Evolutionary conservation across 1,140 invertebrate species (phyloP).

Genomic region (Bradynema listronoti): DNA sequence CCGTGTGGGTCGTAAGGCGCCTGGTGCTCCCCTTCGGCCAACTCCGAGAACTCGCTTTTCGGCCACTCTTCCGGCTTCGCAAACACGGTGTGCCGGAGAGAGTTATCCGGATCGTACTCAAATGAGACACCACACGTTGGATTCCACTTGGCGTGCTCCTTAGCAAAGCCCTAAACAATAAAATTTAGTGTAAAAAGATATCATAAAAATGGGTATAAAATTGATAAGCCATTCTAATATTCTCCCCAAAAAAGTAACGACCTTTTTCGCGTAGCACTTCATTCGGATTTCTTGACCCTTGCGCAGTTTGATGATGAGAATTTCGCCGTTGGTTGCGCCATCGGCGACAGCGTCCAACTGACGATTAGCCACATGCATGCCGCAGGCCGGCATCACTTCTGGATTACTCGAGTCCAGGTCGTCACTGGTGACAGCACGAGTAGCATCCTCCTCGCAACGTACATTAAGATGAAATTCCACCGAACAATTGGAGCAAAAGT

Average conservation of each 20-base stretch:
- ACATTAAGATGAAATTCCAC: slow-evolving; percentile 96
- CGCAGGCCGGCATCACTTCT: slow-evolving; percentile 40
- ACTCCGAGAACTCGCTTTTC: slow-evolving; percentile 88
- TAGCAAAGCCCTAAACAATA: slow-evolving; percentile 73
- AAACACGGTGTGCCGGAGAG: slow-evolving; percentile 86
- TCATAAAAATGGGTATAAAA: background rate
- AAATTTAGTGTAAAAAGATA: background rate
- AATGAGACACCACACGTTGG: slow-evolving; percentile 94
- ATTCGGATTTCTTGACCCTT: slow-evolving; percentile 95
- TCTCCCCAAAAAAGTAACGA: too few relatives aligned
- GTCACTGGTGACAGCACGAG: slow-evolving; percentile 87
- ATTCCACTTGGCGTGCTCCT: slow-evolving; percentile 99
- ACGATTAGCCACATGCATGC: slow-evolving; percentile 23
- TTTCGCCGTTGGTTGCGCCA: slow-evolving; percentile 64
- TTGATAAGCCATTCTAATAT: background rate
- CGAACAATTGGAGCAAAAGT: slow-evolving; percentile 93
- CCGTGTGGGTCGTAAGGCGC: slow-evolving; percentile 83
- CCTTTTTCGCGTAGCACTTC: slow-evolving; percentile 81
- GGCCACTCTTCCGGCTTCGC: slow-evolving; percentile 86
- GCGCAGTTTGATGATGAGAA: slow-evolving; percentile 90
- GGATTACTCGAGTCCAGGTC: slow-evolving; percentile 85
- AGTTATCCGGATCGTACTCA: slow-evolving; percentile 98
- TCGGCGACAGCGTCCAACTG: slow-evolving; percentile 78
- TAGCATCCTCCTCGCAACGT: slow-evolving; percentile 84
- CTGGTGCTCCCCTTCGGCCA: slow-evolving; percentile 83